phyloP scores from a whole-genome alignment of 2,113 vertebrate species.

The Tyrannus savana region DNA sequence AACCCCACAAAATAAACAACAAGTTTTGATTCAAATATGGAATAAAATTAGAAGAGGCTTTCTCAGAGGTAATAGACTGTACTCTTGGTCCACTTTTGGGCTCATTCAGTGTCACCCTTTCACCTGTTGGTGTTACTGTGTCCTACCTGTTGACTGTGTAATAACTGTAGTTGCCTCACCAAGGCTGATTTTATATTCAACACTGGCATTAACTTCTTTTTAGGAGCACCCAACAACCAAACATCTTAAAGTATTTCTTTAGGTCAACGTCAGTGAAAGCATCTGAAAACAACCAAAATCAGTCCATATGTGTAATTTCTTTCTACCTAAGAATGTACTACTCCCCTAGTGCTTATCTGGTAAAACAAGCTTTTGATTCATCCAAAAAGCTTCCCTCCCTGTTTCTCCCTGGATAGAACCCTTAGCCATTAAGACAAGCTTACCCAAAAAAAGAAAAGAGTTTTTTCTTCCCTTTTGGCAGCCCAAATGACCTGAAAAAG shows the following conservation, averaged over 20 bases:
- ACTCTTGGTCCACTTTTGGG: not conserved
- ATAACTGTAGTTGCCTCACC: not conserved
- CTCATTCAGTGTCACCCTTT: not conserved
- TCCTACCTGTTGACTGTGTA: not conserved
- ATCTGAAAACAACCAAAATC: not conserved
- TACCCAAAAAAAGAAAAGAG: not conserved
- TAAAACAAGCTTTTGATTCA: not conserved
- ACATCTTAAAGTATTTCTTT: not conserved
- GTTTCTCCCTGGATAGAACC: not conserved
- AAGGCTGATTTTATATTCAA: not conserved
- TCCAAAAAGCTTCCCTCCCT: not conserved
- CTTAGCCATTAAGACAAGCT: not conserved
- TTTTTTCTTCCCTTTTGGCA: not conserved
- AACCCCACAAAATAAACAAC: too few relatives aligned
- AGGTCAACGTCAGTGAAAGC: not conserved
- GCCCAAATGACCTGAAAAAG: not conserved
- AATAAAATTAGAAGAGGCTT: not conserved
- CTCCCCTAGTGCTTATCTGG: not conserved
- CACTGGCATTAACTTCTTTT: not conserved
- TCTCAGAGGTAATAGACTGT: not conserved
- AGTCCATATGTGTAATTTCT: not conserved
- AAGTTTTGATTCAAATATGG: not conserved
- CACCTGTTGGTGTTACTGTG: not conserved
- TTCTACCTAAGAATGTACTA: not conserved
- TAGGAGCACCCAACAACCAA: not conserved